phyloP scores from a whole-genome alignment of 2,797 vertebrate genomes.

The Poecilia wingei region DNA sequence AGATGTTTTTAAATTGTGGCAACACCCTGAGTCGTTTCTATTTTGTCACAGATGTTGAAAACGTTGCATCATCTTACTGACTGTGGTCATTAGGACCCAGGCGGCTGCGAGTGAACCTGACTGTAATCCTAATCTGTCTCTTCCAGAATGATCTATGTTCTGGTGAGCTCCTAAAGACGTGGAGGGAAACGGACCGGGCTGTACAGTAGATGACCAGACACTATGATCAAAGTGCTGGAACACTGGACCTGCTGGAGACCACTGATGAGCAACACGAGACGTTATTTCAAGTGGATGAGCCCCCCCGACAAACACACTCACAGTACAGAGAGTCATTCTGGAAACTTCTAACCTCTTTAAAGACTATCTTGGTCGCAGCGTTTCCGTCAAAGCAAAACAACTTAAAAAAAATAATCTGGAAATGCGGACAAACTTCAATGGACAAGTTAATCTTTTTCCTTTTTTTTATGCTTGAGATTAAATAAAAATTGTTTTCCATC shows the following conservation, averaged over 20 bases:
- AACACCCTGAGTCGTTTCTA: neutral
- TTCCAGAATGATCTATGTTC: slow-evolving; percentile 96
- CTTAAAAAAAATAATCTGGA: slow-evolving; percentile 13
- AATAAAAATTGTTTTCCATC: slow-evolving; percentile 49
- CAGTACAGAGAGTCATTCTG: slow-evolving; percentile 50
- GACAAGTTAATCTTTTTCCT: slow-evolving; percentile 29
- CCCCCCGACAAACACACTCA: slow-evolving; percentile 21
- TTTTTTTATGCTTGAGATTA: slow-evolving; percentile 57
- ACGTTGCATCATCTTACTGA: neutral
- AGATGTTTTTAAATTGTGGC: neutral
- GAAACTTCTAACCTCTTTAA: slow-evolving; percentile 63
- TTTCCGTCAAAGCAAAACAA: slow-evolving; percentile 52
- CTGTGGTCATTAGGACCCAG: neutral
- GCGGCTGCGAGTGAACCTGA: neutral
- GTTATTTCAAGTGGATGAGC: slow-evolving; percentile 69
- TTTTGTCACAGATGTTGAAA: neutral
- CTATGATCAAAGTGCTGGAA: slow-evolving; percentile 65
- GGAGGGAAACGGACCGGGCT: slow-evolving; percentile 50
- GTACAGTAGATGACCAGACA: slow-evolving; percentile 62
- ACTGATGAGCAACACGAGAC: slow-evolving; percentile 58
- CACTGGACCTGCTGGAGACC: slow-evolving; percentile 73
- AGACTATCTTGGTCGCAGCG: slow-evolving; percentile 48
- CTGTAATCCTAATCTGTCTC: neutral
- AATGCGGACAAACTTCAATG: slow-evolving; percentile 47
- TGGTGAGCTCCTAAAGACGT: slow-evolving; percentile 94